These are phyloP conservation scores for Sula dactylatra DNA, from an alignment of 2,113 vertebrate genomes.

Conservation along the genomic window DNA sequence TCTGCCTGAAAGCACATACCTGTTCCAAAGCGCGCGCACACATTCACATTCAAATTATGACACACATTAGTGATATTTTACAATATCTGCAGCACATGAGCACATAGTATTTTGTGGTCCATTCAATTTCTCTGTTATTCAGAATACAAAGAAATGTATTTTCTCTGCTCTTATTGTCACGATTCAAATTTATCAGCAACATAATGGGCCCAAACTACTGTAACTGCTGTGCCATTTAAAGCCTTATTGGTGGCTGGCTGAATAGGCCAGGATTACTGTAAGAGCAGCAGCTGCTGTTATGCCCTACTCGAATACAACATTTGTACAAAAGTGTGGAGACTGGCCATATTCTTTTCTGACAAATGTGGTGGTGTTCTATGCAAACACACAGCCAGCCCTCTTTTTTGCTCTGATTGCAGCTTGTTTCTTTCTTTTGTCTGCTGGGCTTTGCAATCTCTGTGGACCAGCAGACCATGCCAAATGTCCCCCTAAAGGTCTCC, in stretches of 20 bases:
- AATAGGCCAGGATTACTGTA: constrained; percentile 53
- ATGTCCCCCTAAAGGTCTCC: neutral
- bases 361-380: neutral
- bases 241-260: constrained; percentile 22
- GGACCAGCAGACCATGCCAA: neutral
- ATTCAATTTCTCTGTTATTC: constrained; percentile 46
- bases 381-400: neutral
- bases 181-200: constrained; percentile 48
- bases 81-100: neutral
- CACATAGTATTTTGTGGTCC: neutral
- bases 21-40: neutral
- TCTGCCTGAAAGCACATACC: constrained; percentile 3
- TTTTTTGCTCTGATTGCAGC: constrained; percentile 48
- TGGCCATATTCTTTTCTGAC: constrained; percentile 30
- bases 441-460: constrained; percentile 25
- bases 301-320: constrained; percentile 6
- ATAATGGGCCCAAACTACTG: constrained; percentile 62
- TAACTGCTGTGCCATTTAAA: constrained; percentile 57
- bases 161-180: constrained; percentile 43
- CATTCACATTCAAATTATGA: neutral
- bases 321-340: constrained; percentile 17
- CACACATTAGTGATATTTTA: neutral
- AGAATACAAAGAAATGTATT: constrained; percentile 31
- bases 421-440: constrained; percentile 61
- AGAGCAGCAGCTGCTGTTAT: constrained; percentile 54